Evolutionary conservation across 2,888 invertebrate genomes (phyloP), one percentile per base, ranked within the genome.

Genomic region (Zonitis immaculata): DNA sequence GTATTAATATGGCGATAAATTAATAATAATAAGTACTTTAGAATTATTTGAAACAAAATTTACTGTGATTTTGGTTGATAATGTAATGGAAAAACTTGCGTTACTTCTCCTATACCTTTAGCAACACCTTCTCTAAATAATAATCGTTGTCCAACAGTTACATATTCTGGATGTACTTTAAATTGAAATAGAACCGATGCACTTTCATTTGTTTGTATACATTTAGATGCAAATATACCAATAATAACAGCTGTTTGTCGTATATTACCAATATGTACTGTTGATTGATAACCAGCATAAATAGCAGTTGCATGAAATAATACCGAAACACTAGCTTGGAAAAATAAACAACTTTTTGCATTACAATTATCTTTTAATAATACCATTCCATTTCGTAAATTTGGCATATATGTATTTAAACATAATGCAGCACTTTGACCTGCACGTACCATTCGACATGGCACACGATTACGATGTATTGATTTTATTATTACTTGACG

Each of bases 251-350:
- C 96, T 0, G 96, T 96, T 77, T 97, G 97, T 0, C 96, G 79
- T 6, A 99, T 91, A 66, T 94, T 96, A 0, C 95, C 97, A 47
- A 97, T 91, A 74, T 97, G 95, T 0, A 97, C 89, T 0, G 96
- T 96, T 16, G 94, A 91, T 75, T 92, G 91, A 73, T 91, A 92
- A 25, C 92, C 92, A 4, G 86, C 85, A 58, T 83, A 86, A 55
- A 94, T 91, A 11, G 87, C 85, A 0, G 88, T 91, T 0, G 90
- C 84, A 73, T 95, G 95, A 58, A 89, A 89, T n/a, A 97, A 79
- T 0, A 98, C 87, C 32, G 88, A 87, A 0, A 98, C 88, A 45
- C 87, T 88, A 0, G 97, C 97, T 77, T 85, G 85, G 61, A 86
- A 86, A 66, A 80, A 85, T 12, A 82, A 74, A 48, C 84, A 85